Conservation (phyloP, 2,797 vertebrate genomes). For the Dryobates pubescens region DNA sequence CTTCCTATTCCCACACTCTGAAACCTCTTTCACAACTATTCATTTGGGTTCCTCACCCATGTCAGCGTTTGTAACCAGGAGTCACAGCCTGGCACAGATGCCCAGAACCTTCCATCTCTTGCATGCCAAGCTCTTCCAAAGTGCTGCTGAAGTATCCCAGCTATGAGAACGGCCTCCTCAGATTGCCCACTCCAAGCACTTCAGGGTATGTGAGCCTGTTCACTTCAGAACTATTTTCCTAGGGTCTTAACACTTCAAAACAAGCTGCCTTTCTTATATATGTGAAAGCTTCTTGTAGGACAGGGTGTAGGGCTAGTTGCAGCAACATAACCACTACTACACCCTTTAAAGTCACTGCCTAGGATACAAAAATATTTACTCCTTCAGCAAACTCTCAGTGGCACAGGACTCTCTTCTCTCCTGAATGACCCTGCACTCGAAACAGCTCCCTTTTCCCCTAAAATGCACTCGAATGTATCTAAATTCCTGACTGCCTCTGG, state of each 20-base stretch:
- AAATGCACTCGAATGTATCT: accelerated
- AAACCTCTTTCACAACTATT: conserved; percentile 1
- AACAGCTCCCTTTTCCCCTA: not conserved
- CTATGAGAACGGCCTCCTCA: not conserved
- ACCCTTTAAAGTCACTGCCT: not conserved
- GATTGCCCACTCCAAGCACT: conserved; percentile 3
- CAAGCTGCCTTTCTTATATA: accelerated
- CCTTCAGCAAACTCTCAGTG: not conserved
- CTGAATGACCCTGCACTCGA: not conserved
- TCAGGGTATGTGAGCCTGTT: not conserved
- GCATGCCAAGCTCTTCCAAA: not conserved
- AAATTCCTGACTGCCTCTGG: not conserved
- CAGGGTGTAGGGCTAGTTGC: not conserved
- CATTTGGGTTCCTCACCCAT: not conserved
- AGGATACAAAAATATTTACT: not conserved
- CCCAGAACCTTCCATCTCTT: not conserved
- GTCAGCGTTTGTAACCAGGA: not conserved
- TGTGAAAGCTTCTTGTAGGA: not conserved
- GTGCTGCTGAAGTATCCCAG: not conserved
- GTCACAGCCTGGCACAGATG: not conserved
- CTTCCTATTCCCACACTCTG: conserved; percentile 8
- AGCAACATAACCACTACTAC: not conserved
- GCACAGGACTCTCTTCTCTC: not conserved
- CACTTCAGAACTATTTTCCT: not conserved
- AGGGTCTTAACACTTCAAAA: not conserved